Conservation (phyloP, 2,113 vertebrate species). For the Hippocampus guttulatus region DNA sequence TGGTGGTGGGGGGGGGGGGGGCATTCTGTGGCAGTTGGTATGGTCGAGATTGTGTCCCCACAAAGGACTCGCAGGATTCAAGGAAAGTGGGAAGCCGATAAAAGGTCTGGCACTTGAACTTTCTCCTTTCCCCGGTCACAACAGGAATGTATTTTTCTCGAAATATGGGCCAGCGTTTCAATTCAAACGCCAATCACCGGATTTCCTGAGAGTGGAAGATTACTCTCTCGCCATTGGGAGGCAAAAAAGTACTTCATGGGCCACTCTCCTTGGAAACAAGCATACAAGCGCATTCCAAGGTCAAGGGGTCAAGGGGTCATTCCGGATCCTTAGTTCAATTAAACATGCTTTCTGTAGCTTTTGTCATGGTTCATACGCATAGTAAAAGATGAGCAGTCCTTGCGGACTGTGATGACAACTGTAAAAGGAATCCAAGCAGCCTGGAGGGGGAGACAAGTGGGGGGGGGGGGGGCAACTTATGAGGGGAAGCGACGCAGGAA, state of each 20-base stretch:
- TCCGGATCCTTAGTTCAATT: slow-evolving; percentile 22
- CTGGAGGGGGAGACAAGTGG: background rate
- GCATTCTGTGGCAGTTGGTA: slow-evolving; percentile 48
- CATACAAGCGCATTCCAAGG: slow-evolving; percentile 8
- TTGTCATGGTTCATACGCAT: slow-evolving; percentile 20
- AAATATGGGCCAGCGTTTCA: slow-evolving; percentile 11
- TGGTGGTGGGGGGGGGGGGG: slow-evolving; percentile 11
- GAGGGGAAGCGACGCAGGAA: slow-evolving; percentile 4
- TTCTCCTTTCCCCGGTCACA: slow-evolving; percentile 15
- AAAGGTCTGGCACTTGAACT: slow-evolving; percentile 13
- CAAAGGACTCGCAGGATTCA: slow-evolving; percentile 24
- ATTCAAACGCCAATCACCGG: slow-evolving; percentile 2
- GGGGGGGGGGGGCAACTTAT: background rate
- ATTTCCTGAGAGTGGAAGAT: slow-evolving; percentile 14
- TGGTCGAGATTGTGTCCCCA: slow-evolving; percentile 15
- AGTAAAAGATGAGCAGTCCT: slow-evolving; percentile 18
- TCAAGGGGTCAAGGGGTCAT: too few species aligned
- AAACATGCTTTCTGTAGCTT: slow-evolving; percentile 54
- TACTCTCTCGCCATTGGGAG: slow-evolving; percentile 19
- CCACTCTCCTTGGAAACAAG: slow-evolving; percentile 15
- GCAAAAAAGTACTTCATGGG: slow-evolving; percentile 12
- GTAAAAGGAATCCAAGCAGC: slow-evolving; percentile 7
- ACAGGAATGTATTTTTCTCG: slow-evolving; percentile 7
- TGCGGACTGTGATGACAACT: slow-evolving; percentile 18
- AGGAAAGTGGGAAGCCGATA: slow-evolving; percentile 13